Base-by-base conservation (phyloP, 2,888 invertebrate genomes). In the Polydesmus complanatus region DNA sequence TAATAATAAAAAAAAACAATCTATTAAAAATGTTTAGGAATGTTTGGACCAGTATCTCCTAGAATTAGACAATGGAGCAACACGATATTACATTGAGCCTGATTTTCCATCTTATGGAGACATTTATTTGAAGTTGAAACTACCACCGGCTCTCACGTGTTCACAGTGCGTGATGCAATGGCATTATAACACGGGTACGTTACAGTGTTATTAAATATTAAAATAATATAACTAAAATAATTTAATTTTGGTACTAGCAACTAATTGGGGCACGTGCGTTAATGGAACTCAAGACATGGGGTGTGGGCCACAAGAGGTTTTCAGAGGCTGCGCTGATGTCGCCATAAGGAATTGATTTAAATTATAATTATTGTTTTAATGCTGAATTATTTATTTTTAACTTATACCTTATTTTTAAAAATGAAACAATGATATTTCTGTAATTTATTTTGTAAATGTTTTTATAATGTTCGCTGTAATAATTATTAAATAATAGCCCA, bases 111-210 rank as follows among this genome's bases (percentile, higher is more conserved):
- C 21, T 21, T n/a, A 53, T 14, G 66, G 62, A 14, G 52, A 48
- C 3, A 58, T 62, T 8, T 53, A 63, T 11, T 59, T 67, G 8
- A 53, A 61, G 23, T 65, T 67, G 49, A 68, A 65, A 54, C 65
- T 73, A 27, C 73, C 73, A 0, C 61, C 66, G 18, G 68, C 67
- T 2, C 63, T 73, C 1, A 68, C 68, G 3, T 74, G 74, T 58
- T 67, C 67, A 51, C 69, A 69, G 54, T 74, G 74, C 65, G 73
- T 74, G 18, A 65, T 74, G 21, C 74, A 73, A 58, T 74, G 74
- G 74, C 71, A 71, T 64, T 74, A 70, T 63, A 70, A 69, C 58
- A 70, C 72, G 65, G 74, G 73, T 73, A 62, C n/a, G n/a, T n/a
- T n/a, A n/a, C n/a, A 50, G 47, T 23, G 19, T 59, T 25, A 19